Conservation (phyloP, 1,140 invertebrate genomes). For the Pseudomyrmex cubaensis region DNA sequence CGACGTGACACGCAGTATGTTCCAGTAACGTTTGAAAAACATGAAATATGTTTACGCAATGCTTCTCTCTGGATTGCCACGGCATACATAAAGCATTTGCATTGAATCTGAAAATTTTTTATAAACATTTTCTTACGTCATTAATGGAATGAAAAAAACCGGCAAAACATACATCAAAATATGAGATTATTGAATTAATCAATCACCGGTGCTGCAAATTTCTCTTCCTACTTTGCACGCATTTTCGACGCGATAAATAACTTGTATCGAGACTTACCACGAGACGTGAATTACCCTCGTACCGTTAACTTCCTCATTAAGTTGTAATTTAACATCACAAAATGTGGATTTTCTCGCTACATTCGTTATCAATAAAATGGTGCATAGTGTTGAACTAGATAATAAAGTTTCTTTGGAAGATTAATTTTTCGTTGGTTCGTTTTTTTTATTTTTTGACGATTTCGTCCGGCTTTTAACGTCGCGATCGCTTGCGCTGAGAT, state of each 20-base stretch:
- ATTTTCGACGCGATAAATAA: neutral
- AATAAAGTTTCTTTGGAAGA: slow-evolving; percentile 70
- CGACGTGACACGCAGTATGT: neutral
- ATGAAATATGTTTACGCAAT: neutral
- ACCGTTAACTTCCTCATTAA: neutral
- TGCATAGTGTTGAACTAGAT: slow-evolving; percentile 14
- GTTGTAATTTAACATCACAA: slow-evolving; percentile 4
- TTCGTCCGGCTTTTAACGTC: slow-evolving; percentile 7
- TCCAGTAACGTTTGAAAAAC: neutral
- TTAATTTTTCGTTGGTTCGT: slow-evolving; percentile 77
- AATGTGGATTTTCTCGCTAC: slow-evolving; percentile 3
- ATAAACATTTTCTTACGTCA: slow-evolving; percentile 9
- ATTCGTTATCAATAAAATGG: neutral
- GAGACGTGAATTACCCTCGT: neutral
- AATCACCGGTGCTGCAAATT: neutral
- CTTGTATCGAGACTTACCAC: neutral
- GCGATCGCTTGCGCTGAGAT: neutral
- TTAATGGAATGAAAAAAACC: slow-evolving; percentile 33
- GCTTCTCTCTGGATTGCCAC: slow-evolving; percentile 27
- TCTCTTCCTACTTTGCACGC: neutral
- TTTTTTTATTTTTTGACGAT: slow-evolving; percentile 43
- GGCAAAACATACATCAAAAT: slow-evolving; percentile 4
- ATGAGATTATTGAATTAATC: neutral
- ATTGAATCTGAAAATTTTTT: slow-evolving; percentile 27
- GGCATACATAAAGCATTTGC: neutral